Percentiles rank a stretch among this genome's conserved stretches.
Conservation (phyloP, 2,888 invertebrate species). For the Agrochola macilenta region DNA sequence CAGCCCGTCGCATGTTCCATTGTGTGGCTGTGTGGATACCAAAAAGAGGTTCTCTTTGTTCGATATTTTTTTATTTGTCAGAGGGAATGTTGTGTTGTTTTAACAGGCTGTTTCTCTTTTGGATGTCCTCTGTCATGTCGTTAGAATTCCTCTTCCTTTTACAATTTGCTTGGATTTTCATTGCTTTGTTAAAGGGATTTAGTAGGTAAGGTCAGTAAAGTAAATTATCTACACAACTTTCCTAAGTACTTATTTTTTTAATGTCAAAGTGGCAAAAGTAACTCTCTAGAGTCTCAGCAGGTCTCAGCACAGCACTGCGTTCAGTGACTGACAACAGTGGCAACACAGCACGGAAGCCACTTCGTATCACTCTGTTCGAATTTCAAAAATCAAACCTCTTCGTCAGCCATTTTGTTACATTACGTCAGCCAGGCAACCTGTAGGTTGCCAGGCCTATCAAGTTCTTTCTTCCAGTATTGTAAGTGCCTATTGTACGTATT, state of each 20-base stretch:
- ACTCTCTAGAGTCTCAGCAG: background rate
- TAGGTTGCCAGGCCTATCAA: constrained; percentile 22
- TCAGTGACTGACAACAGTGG: background rate
- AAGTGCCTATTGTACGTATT: constrained; percentile 45
- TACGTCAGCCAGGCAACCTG: constrained; percentile 55
- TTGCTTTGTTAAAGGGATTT: background rate
- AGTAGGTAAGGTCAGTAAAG: background rate
- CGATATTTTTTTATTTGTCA: constrained; percentile 54
- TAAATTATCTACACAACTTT: background rate
- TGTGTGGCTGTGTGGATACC: constrained; percentile 62
- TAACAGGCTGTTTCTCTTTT: constrained; percentile 52
- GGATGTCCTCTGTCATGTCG: constrained; percentile 25
- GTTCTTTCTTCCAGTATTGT: constrained; percentile 48
- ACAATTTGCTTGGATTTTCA: background rate
- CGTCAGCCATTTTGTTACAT: constrained; percentile 53
- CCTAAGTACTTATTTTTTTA: background rate
- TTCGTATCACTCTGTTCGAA: constrained; percentile 4
- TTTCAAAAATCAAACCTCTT: constrained; percentile 20
- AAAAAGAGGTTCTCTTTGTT: constrained; percentile 68
- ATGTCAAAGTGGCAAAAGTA: background rate
- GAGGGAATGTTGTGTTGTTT: constrained; percentile 65
- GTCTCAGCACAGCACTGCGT: background rate
- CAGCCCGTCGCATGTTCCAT: constrained; percentile 66
- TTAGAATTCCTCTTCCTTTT: constrained; percentile 27
- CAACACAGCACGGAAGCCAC: background rate